Conservation (phyloP, 2,797 vertebrate genomes). For the Alectoris magna region DNA sequence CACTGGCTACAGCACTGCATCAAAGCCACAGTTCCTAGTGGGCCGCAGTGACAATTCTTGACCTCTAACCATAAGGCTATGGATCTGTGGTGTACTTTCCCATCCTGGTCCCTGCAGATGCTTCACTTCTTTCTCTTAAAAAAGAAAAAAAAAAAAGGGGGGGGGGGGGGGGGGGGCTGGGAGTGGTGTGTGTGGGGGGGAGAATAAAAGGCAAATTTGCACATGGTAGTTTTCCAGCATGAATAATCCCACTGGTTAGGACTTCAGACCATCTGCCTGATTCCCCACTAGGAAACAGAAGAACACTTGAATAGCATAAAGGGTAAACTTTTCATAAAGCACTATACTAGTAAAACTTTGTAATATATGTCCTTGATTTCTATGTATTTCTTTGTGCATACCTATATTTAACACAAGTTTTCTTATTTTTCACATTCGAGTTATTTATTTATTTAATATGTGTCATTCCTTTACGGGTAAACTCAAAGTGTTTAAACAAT, state of each 20-base stretch:
- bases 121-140: background rate
- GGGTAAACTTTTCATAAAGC: background rate
- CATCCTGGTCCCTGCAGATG: background rate
- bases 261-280: background rate
- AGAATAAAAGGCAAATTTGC: background rate
- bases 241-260: background rate
- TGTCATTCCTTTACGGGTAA: background rate
- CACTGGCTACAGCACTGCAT: background rate
- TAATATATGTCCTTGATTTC: rapidly evolving
- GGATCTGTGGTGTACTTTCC: background rate
- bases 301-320: background rate
- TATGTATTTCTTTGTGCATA: background rate
- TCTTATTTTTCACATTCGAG: background rate
- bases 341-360: background rate
- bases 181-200: too few relatives aligned
- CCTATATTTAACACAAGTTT: background rate
- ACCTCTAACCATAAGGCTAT: background rate
- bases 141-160: too few relatives aligned
- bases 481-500: background rate
- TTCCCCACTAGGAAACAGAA: background rate
- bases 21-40: background rate
- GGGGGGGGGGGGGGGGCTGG: too few relatives aligned
- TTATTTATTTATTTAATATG: background rate
- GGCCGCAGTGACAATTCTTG: background rate
- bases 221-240: background rate